Evolutionary conservation across 2,888 invertebrate genomes (phyloP), one percentile per base, ranked within the genome.

Genomic region (Perithous albicinctus): DNA sequence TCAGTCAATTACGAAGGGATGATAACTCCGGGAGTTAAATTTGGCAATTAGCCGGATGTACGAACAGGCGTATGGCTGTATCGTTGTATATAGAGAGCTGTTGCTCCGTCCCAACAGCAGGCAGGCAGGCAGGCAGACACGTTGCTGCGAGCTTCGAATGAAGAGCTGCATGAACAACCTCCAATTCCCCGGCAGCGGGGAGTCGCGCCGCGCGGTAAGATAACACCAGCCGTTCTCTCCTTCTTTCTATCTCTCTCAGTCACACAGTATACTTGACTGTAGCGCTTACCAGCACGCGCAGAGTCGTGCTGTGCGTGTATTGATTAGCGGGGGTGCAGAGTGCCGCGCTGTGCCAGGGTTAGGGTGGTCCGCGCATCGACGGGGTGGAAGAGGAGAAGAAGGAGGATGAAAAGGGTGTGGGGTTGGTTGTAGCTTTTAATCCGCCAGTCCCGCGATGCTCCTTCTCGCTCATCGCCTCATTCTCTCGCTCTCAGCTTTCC

Each of bases 301-400:
- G 69, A 74, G 78, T 67, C 85, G 72, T 83, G 84, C 81, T 84
- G 84, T 86, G 85, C 87, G 87, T 86, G 86, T 90, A 90, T 90
- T 87, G 89, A 90, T 90, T 89, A 89, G 89, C 86, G 83, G 77
- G 85, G 85, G 82, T 84, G 85, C 81, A 86, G 82, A 85, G 76
- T 80, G 64, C 82, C 83, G 82, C 77, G 73, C 76, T 67, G 76
- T 77, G 73, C 75, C 83, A 83, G 85, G 84, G 85, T 64, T 80
- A 82, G 69, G 83, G 82, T 82, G 74, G 72, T 77, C 72, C 72
- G 67, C 54, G 61, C 73, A 59, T 70, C 78, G 82, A 75, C 75
- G 51, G 59, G 18, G 73, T 18, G 32, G 74, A 66, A 80, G 64
- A 66, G 64, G 43, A 78, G 66, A 29, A 78, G 66, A 29, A 15